Base-by-base conservation (phyloP, 2,888 invertebrate species). In the Panorpa germanica region DNA sequence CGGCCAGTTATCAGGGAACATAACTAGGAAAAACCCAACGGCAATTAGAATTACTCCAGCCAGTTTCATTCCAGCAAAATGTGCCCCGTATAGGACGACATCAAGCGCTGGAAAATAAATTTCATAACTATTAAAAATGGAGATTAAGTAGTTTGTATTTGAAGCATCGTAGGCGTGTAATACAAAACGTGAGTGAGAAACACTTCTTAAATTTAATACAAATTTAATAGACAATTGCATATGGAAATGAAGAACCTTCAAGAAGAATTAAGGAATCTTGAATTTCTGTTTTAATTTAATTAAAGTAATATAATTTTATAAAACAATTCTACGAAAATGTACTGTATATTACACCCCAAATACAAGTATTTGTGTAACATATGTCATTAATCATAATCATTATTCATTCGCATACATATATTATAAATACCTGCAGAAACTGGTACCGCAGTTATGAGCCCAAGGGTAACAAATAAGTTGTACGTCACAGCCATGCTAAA, bases 1-100 rank as follows among this genome's bases (percentile, higher is more conserved):
- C 2, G 90, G 88, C 91, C 91, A 91, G 59, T 91, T 88, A 53
- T 86, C 85, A 1, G 91, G 91, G 43, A 91, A 80, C 75, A 91
- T 81, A 37, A 91, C 90, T 31, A 91, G 65, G 53, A 86, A 77
- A 59, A 91, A 88, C 30, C 91, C 90, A 32, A 85, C 77, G 1
- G 77, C 70, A 43, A 91, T 88, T 31, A 91, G 61, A 40, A 90
- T 76, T 50, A 91, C 78, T 16, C 91, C 91, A n/a, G 90, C 80
- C 43, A 91, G 57, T 60, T 90, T 86, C 91, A 91, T 93, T 24
- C 88, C 90, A 45, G 80, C 76, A 53, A 91, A 91, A 44, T 75
- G 68, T 8, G 80, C 80, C 32, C 75, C 73, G 50, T 90, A 86
- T 34, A 86, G 57, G 31, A 81, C 70, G 40, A 80, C 80, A 50